A percentile compares a stretch with the other conserved stretches of the same genome.
These are phyloP conservation scores for Cliona cf. orientalis DNA, from an alignment of 37 sponge, comb jelly and placozoan genomes.

Conservation along the genomic window DNA sequence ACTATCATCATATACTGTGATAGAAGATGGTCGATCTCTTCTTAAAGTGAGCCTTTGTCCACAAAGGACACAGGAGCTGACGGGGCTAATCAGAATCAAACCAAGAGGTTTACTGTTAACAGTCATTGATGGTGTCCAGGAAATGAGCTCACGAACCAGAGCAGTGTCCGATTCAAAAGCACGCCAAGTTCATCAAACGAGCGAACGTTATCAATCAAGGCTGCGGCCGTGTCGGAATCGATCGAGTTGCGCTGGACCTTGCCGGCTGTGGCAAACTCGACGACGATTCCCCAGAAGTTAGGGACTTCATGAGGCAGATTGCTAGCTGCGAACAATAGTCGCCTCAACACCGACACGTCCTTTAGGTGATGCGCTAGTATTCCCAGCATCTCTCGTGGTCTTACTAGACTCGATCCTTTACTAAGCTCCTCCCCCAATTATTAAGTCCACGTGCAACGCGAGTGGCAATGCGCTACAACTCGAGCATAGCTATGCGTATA, in stretches of 20 bases:
- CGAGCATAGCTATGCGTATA: too few relatives aligned
- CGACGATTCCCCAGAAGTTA: constrained; percentile 16
- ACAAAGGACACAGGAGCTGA: background rate
- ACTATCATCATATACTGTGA: too few relatives aligned
- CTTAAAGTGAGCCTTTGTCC: background rate
- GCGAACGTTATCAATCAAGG: constrained; percentile 12
- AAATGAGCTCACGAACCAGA: constrained; percentile 8
- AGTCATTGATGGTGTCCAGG: background rate
- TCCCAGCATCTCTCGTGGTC: constrained; percentile 1
- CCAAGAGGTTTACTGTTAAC: constrained; percentile 19
- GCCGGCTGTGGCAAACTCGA: constrained; percentile 28
- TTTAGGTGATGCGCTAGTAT: constrained; percentile 1
- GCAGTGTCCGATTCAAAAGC: constrained; percentile 6
- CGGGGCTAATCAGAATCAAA: constrained; percentile 3
- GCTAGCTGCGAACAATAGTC: constrained; percentile 26
- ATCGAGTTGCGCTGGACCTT: background rate
- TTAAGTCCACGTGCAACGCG: too few relatives aligned
- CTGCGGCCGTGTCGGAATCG: background rate
- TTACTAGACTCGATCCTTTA: too few relatives aligned
- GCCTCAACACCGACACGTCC: constrained; percentile 39
- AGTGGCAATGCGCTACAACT: too few relatives aligned
- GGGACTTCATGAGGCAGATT: constrained; percentile 20
- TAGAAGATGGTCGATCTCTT: constrained; percentile 27
- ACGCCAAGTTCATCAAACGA: background rate
- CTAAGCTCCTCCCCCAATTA: too few relatives aligned